These are phyloP conservation scores for Proteles cristata DNA, from an alignment of 2,113 vertebrate species.

Conservation along the genomic window DNA sequence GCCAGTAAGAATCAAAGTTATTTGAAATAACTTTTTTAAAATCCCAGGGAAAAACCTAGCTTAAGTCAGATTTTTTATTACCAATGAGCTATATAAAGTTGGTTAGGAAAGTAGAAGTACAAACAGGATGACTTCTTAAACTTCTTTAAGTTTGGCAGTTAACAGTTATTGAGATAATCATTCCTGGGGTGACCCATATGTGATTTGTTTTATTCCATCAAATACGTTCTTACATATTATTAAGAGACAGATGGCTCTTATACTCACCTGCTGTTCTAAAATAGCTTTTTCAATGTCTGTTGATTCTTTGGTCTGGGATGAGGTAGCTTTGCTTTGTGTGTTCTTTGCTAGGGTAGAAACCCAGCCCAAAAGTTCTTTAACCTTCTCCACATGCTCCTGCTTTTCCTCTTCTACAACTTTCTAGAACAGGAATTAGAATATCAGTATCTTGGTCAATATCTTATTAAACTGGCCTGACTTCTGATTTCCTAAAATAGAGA, in stretches of 20 bases:
- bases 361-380: slow-evolving; percentile 95
- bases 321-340: slow-evolving; percentile 79
- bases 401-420: slow-evolving; percentile 98
- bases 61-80: slow-evolving; percentile 30
- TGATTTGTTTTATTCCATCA: not conserved
- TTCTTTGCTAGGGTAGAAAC: slow-evolving; percentile 89
- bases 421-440: slow-evolving; percentile 82
- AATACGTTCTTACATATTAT: not conserved
- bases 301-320: slow-evolving; percentile 80
- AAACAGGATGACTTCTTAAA: not conserved
- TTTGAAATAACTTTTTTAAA: slow-evolving; percentile 36
- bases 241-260: not conserved
- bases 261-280: slow-evolving; percentile 92
- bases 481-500: slow-evolving; percentile 45
- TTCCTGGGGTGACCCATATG: not conserved
- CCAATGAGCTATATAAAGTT: not conserved
- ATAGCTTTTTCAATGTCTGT: slow-evolving; percentile 91
- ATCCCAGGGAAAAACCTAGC: not conserved
- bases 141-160: not conserved
- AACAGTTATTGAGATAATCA: slow-evolving; percentile 13
- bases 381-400: slow-evolving; percentile 93
- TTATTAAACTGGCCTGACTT: not conserved
- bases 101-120: not conserved
- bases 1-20: not conserved
- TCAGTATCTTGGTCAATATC: not conserved